Percentiles rank a stretch among this genome's conserved stretches.
Conservation (phyloP, 2,888 invertebrate genomes). For the Mellilla xanthometata region DNA sequence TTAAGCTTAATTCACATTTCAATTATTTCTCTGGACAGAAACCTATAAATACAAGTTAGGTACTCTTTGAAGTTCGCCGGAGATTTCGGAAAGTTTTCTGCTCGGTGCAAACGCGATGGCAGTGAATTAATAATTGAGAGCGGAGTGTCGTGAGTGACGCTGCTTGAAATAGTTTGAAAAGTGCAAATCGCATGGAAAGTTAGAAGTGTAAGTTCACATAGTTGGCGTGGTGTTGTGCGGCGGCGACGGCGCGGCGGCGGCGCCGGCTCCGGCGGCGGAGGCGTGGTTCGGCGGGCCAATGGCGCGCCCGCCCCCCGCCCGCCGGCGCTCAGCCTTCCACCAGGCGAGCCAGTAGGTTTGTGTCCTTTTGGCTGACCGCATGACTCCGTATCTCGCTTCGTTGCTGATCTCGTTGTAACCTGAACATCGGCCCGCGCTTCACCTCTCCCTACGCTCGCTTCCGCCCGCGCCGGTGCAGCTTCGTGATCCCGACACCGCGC, state of each 20-base stretch:
- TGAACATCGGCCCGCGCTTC: conserved; percentile 76
- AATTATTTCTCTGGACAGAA: background rate
- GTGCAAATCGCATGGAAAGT: conserved; percentile 48
- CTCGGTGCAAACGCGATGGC: conserved; percentile 25
- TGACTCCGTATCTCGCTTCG: conserved; percentile 83
- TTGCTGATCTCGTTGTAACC: conserved; percentile 78
- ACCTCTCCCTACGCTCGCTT: conserved; percentile 63
- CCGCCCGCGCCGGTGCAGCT: conserved; percentile 66
- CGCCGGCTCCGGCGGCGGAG: conserved; percentile 62
- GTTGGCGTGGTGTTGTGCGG: conserved; percentile 46
- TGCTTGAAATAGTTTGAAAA: conserved; percentile 46
- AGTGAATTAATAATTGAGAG: conserved; percentile 35
- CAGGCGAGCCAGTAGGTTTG: conserved; percentile 81
- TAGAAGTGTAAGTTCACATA: conserved; percentile 49
- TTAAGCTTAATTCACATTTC: too few species aligned
- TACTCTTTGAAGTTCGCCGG: conserved; percentile 11
- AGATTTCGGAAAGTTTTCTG: conserved; percentile 22
- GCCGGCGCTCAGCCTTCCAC: conserved; percentile 61
- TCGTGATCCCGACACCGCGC: conserved; percentile 46
- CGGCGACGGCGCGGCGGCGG: conserved; percentile 49
- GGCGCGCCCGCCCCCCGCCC: conserved; percentile 71
- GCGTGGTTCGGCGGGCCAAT: conserved; percentile 77
- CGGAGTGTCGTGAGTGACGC: conserved; percentile 28
- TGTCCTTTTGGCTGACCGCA: conserved; percentile 84
- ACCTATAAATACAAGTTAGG: conserved; percentile 4